A percentile compares a stretch with the other conserved stretches of the same genome.
Conservation (phyloP, 2,113 vertebrate genomes). For the Puffinus mauretanicus region DNA sequence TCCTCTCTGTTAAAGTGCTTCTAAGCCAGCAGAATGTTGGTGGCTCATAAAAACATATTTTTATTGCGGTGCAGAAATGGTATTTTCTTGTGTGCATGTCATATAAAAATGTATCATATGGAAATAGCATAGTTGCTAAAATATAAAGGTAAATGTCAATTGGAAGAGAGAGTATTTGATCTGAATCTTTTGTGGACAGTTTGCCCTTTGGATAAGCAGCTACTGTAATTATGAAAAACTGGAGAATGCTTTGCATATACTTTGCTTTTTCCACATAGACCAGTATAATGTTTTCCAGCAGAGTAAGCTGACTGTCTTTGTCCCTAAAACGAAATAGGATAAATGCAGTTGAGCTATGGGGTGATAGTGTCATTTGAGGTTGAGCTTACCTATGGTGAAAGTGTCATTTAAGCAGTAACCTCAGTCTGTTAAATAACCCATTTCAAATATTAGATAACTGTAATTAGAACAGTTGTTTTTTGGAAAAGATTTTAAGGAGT, state of each 20-base stretch:
- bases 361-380: background rate
- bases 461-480: background rate
- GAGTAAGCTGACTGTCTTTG: background rate
- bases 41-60: background rate
- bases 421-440: background rate
- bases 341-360: background rate
- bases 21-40: background rate
- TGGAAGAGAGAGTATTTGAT: conserved; percentile 17
- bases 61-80: background rate
- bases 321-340: background rate
- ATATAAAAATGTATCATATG: background rate
- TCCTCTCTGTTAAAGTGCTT: background rate
- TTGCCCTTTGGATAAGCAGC: conserved; percentile 31
- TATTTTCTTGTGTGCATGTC: background rate
- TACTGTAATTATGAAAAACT: background rate
- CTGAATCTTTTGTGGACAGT: conserved; percentile 22
- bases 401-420: background rate
- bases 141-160: conserved; percentile 44
- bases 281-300: background rate
- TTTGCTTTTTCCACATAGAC: background rate
- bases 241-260: background rate
- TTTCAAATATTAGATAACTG: background rate
- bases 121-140: background rate
- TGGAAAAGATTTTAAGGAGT: background rate
- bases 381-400: background rate